Evolutionary conservation across 2,888 invertebrate species (phyloP).

Genomic region (Drosophila mayaguana): DNA sequence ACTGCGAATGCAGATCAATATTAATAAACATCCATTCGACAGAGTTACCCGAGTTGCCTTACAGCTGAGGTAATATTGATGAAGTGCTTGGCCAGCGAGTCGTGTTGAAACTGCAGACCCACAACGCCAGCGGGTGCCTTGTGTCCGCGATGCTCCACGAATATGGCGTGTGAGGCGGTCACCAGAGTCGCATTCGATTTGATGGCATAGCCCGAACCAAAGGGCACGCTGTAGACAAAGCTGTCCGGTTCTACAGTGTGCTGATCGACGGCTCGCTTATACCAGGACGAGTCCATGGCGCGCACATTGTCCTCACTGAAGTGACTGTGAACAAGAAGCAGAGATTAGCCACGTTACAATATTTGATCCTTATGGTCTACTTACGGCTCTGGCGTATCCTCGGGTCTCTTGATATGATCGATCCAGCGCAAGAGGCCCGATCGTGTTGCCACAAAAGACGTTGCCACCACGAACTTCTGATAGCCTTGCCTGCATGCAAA

Average conservation of each 20-base stretch:
- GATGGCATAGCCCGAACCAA: conserved; percentile 85
- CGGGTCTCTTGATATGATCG: conserved; percentile 88
- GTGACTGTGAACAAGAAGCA: conserved; percentile 86
- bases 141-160: conserved; percentile 92
- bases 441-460: conserved; percentile 95
- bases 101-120: conserved; percentile 94
- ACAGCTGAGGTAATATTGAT: conserved; percentile 95
- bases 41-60: conserved; percentile 69
- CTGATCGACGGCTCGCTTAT: conserved; percentile 95
- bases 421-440: conserved; percentile 96
- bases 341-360: not conserved
- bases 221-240: conserved; percentile 92
- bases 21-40: not conserved
- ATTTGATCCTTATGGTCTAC: conserved; percentile 51
- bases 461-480: conserved; percentile 93
- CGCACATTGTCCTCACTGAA: conserved; percentile 92
- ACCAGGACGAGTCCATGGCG: conserved; percentile 96
- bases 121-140: conserved; percentile 96
- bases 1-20: conserved; percentile 79
- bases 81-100: conserved; percentile 93
- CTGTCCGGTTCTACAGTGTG: conserved; percentile 94
- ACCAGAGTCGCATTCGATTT: conserved; percentile 88
- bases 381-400: conserved; percentile 90
- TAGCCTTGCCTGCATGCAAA: conserved; percentile 90
- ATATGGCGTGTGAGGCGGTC: conserved; percentile 96